Base-by-base conservation (phyloP, 2,888 invertebrate species). In the Sarcophaga subvicina region DNA sequence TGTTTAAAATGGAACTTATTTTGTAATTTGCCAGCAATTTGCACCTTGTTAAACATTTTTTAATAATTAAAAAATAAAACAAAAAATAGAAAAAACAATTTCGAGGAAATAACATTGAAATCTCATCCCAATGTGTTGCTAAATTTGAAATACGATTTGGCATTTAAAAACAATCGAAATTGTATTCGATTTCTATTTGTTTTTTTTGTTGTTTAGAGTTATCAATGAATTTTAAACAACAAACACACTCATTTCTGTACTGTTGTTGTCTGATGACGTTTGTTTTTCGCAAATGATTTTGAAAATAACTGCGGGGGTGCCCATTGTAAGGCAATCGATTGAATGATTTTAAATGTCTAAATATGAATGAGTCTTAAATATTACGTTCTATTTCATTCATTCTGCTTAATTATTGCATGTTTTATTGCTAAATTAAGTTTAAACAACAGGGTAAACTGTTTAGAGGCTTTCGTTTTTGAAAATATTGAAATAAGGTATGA, bases 301-400 rank as follows among this genome's bases (percentile, higher is more conserved):
- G 69, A 81, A 85, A 80, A 77, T 81, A 69, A 85, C 81, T 85
- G 83, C 54, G 86, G 86, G 86, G 86, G 86, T 86, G 86, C 83
- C 67, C 37, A 37, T 37, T 37, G 37, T 37, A 37, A 37, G 37
- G 37, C 37, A 37, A 37, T 37, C 37, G 8, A 37, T 37, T 37
- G 37, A 37, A 37, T 37, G 37, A 37, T 37, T 37, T 4, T 4
- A 62, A 22, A 66, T 78, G 62, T 62, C 60, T 72, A 71, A 77
- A 77, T 77, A 76, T 1, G 22, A 22, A 22, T 37, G 69, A 76
- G 45, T 27, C 37, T 59, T 63, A 0, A 73, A 49, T 64, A 54
- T 6, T 27, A 47, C 11, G 37, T 37, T 37, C 37, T 37, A 37
- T 63, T 63, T 25, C 25, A 63, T 63, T 63, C 37, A 66, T 66